Evolutionary conservation across 2,888 invertebrate species (phyloP).

Genomic region (Bugulina stolonifera): DNA sequence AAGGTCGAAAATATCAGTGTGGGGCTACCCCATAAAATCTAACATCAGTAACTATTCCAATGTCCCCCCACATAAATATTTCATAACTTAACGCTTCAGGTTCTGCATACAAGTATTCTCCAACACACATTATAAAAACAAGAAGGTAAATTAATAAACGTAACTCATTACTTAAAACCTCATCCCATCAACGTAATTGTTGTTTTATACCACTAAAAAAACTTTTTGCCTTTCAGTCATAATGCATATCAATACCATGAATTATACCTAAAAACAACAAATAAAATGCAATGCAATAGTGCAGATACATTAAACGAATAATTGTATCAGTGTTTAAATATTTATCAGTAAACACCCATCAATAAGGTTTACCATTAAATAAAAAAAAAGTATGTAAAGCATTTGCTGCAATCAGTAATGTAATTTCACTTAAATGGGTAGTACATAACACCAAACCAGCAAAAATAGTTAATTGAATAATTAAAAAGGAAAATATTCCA

Average conservation of each 20-base stretch:
- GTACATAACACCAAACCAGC: conserved; percentile 5
- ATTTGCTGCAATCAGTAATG: background rate
- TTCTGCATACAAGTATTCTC: background rate
- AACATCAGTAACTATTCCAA: background rate
- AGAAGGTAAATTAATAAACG: background rate
- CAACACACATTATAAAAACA: background rate
- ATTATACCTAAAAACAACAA: background rate
- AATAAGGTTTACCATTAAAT: background rate
- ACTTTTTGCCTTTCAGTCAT: background rate
- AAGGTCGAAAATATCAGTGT: conserved; percentile 3
- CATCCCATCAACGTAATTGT: background rate
- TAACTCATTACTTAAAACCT: background rate
- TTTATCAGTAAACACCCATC: background rate
- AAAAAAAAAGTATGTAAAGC: background rate
- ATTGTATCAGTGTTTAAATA: background rate
- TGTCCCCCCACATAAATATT: conserved; percentile 6
- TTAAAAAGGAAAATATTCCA: background rate
- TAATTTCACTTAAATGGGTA: conserved; percentile 7
- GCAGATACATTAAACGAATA: background rate
- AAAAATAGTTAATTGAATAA: background rate
- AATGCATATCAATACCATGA: background rate
- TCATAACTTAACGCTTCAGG: background rate
- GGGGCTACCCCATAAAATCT: background rate
- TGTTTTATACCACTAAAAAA: background rate
- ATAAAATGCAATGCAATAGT: background rate